Conservation (phyloP, 1,140 invertebrate species). For the Agrypnia vestita region DNA sequence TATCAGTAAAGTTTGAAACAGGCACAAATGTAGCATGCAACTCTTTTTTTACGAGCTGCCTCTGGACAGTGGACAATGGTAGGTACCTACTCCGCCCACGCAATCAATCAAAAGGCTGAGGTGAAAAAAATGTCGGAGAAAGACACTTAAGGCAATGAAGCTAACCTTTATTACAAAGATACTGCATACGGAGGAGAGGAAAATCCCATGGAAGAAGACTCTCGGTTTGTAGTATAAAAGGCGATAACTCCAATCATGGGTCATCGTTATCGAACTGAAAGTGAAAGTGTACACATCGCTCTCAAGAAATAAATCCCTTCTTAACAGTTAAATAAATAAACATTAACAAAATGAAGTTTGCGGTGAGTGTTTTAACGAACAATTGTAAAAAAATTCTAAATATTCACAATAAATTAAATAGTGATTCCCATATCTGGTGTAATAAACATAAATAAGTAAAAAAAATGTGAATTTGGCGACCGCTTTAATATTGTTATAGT, state of each 20-base stretch:
- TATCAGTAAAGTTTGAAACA: no score
- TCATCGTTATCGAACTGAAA: slow-evolving; percentile 56
- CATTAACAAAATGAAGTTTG: slow-evolving; percentile 54
- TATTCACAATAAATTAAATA: no score
- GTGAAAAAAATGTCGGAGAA: slow-evolving; percentile 50
- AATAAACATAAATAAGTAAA: no score
- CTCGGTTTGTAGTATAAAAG: slow-evolving; percentile 58
- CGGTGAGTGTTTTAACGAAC: slow-evolving; percentile 48
- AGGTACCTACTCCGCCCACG: slow-evolving; percentile 32
- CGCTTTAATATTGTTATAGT: no score
- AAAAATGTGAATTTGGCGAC: no score
- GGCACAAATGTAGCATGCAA: no score
- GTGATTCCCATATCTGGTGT: no score
- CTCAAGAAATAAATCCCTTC: slow-evolving; percentile 15
- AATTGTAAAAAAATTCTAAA: no score
- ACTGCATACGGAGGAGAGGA: slow-evolving; percentile 23
- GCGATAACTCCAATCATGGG: slow-evolving; percentile 48
- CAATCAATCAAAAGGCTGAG: slow-evolving; percentile 45
- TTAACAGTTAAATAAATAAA: slow-evolving; percentile 36
- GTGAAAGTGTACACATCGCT: slow-evolving; percentile 59
- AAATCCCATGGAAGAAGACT: slow-evolving; percentile 51
- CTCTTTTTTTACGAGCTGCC: no score
- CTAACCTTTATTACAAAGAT: slow-evolving; percentile 58
- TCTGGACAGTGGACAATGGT: neutral
- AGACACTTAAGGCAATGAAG: slow-evolving; percentile 41